A percentile compares a stretch with the other conserved stretches of the same genome.
Conservation (phyloP, 2,113 vertebrate genomes). For the Boleophthalmus pectinirostris region DNA sequence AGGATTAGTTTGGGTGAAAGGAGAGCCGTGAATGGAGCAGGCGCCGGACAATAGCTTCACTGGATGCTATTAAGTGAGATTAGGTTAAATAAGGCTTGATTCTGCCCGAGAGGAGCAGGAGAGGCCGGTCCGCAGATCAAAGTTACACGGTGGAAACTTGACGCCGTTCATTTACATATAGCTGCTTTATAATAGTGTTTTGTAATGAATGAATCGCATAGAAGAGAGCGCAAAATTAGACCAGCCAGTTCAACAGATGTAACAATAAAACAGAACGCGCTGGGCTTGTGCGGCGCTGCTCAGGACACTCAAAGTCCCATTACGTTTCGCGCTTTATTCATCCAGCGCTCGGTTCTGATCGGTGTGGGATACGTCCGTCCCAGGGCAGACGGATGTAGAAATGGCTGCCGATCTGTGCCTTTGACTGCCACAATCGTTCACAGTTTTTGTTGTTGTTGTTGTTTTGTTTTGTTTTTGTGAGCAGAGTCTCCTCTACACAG, state of each 20-base stretch:
- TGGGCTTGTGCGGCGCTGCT: background rate
- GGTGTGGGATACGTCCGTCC: background rate
- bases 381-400: background rate
- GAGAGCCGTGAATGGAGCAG: conserved; percentile 67
- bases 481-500: too few relatives aligned
- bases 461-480: too few relatives aligned
- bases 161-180: conserved; percentile 10
- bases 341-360: background rate
- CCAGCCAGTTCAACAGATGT: background rate
- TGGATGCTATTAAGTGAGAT: conserved; percentile 82
- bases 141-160: conserved; percentile 67
- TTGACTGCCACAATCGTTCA: too few relatives aligned
- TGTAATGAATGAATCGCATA: background rate
- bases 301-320: background rate
- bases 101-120: conserved; percentile 7
- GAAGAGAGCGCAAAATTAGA: background rate
- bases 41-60: conserved; percentile 76
- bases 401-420: too few relatives aligned
- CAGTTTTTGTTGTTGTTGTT: too few relatives aligned
- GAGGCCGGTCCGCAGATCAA: conserved; percentile 74
- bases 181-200: conserved; percentile 71
- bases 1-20: conserved; percentile 79
- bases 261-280: background rate
- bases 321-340: background rate
- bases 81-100: conserved; percentile 75